These are phyloP conservation scores for Oreocharis arfaki DNA, from an alignment of 2,113 vertebrate species.

Conservation along the genomic window DNA sequence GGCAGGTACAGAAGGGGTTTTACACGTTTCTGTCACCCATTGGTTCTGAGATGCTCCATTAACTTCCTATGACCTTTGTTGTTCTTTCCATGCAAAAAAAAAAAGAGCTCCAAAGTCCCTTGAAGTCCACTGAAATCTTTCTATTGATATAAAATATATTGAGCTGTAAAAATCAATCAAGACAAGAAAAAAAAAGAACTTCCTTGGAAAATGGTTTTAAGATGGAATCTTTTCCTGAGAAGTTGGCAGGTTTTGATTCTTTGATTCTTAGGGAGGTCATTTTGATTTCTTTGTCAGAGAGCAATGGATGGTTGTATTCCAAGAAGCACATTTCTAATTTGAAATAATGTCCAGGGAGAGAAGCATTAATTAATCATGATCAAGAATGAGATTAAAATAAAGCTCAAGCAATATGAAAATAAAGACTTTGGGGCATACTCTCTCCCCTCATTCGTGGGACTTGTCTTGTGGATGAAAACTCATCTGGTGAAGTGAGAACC, in stretches of 20 bases:
- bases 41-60: not conserved
- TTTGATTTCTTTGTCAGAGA: constrained; percentile 2
- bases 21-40: not conserved
- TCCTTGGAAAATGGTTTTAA: not conserved
- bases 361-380: constrained; percentile 32
- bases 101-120: not conserved
- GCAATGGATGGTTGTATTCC: not conserved
- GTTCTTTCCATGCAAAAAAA: not conserved
- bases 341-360: not conserved
- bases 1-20: not conserved
- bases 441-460: not conserved
- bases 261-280: not conserved
- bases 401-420: constrained; percentile 16
- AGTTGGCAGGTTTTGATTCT: not conserved
- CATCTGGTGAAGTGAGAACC: not conserved
- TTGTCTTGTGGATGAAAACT: not conserved
- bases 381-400: constrained; percentile 33
- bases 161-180: not conserved
- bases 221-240: not conserved
- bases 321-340: not conserved
- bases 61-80: not conserved
- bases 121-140: not conserved
- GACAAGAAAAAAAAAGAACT: not conserved
- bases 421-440: not conserved
- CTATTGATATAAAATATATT: not conserved